phyloP scores from a whole-genome alignment of 1,140 invertebrate species.

The Papilio dardanus region DNA sequence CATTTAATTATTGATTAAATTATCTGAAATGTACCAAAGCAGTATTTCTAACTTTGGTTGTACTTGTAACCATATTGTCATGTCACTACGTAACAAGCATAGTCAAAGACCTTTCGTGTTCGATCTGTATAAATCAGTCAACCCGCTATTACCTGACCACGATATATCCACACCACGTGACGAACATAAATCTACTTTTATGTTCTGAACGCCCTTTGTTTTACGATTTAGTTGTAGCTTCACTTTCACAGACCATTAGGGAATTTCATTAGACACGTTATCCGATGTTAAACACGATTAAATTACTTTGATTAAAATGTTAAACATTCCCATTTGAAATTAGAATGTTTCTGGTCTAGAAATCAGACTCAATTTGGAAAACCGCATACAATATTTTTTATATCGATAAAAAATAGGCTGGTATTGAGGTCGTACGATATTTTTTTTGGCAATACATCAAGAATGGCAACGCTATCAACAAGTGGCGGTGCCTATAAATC shows the following conservation, averaged over 20 bases:
- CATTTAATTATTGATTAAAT: too few relatives aligned
- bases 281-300: neutral
- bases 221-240: slow-evolving; percentile 28
- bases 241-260: slow-evolving; percentile 19
- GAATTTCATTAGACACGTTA: slow-evolving; percentile 20
- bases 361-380: neutral
- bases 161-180: slow-evolving; percentile 27
- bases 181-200: slow-evolving; percentile 29
- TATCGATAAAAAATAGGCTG: neutral
- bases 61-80: too few relatives aligned
- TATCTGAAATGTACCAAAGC: too few relatives aligned
- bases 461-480: slow-evolving; percentile 62
- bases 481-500: slow-evolving; percentile 68
- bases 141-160: slow-evolving; percentile 23
- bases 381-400: neutral
- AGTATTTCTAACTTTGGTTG: too few relatives aligned
- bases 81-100: too few relatives aligned
- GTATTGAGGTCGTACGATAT: slow-evolving; percentile 41
- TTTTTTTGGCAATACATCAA: slow-evolving; percentile 50
- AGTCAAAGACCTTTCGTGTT: neutral
- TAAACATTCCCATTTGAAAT: neutral
- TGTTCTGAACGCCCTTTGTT: slow-evolving; percentile 10
- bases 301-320: slow-evolving; percentile 2
- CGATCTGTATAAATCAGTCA: neutral
- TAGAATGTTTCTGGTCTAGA: neutral